A percentile compares a stretch with the other conserved stretches of the same genome.
Conservation (phyloP, 1,140 invertebrate genomes). For the Diabrotica virgifera region DNA sequence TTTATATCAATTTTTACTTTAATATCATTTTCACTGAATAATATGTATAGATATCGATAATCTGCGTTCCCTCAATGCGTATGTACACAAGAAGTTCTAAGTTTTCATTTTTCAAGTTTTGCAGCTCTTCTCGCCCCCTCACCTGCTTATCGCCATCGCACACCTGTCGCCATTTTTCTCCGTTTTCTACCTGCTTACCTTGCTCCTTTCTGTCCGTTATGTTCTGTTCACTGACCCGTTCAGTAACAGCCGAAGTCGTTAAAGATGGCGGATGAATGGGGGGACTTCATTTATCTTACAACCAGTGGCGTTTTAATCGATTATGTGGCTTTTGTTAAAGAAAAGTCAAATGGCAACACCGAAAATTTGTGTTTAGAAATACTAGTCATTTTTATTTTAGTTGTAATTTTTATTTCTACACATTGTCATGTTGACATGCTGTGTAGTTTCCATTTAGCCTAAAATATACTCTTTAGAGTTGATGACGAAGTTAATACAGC, state of each 20-base stretch:
- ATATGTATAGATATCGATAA: neutral
- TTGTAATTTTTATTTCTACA: no score
- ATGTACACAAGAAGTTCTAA: neutral
- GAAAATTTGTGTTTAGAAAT: no score
- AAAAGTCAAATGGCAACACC: no score
- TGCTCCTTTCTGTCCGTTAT: neutral
- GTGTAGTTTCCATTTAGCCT: no score
- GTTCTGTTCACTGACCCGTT: neutral
- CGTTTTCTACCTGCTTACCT: slow-evolving; percentile 1
- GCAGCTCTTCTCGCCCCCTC: neutral
- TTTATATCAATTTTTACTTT: no score
- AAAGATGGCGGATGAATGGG: neutral
- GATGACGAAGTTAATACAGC: no score
- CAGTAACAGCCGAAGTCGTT: neutral
- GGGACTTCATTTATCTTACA: neutral
- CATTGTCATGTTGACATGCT: no score
- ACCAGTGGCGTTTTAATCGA: neutral
- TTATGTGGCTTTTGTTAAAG: no score
- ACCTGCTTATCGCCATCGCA: neutral
- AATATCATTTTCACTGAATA: no score
- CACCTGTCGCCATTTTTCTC: neutral
- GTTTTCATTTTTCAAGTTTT: neutral
- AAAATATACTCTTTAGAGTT: no score
- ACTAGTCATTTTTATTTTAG: no score
- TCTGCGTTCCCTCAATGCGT: neutral